Conservation (phyloP, 2,797 vertebrate genomes). For the Sebastes minor region DNA sequence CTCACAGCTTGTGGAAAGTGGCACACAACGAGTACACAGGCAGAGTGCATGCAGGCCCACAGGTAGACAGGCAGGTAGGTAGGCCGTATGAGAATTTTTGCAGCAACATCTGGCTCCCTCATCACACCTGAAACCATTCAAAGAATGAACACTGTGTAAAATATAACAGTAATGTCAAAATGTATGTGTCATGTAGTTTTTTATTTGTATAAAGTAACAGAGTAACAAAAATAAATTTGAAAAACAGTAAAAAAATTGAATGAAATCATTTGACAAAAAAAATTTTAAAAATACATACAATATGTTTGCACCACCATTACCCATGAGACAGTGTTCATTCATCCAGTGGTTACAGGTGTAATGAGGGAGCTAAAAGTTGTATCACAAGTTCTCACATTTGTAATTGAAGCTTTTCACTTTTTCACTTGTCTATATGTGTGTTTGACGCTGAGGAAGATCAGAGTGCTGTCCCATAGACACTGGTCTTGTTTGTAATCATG, state of each 20-base stretch:
- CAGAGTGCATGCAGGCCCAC: no score
- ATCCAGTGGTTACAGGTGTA: neutral
- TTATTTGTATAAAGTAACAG: neutral
- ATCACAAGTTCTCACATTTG: neutral
- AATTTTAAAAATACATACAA: rapidly evolving
- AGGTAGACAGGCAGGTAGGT: no score
- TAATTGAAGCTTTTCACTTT: neutral
- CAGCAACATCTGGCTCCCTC: neutral
- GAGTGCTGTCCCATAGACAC: neutral
- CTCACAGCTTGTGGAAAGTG: no score
- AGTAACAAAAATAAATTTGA: neutral
- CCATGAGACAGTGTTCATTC: neutral
- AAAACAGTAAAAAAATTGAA: neutral
- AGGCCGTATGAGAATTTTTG: no score
- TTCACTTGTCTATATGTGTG: neutral
- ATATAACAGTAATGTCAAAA: neutral
- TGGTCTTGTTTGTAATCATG: neutral
- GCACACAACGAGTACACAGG: no score
- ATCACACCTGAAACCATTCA: neutral
- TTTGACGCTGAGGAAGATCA: neutral
- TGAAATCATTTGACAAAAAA: neutral
- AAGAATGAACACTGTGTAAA: neutral
- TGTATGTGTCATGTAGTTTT: neutral
- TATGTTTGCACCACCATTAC: neutral
- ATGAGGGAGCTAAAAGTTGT: neutral